Percentiles rank a stretch among this genome's conserved stretches.
Conservation (phyloP, 2,113 vertebrate species). For the Oenanthe oenanthe region DNA sequence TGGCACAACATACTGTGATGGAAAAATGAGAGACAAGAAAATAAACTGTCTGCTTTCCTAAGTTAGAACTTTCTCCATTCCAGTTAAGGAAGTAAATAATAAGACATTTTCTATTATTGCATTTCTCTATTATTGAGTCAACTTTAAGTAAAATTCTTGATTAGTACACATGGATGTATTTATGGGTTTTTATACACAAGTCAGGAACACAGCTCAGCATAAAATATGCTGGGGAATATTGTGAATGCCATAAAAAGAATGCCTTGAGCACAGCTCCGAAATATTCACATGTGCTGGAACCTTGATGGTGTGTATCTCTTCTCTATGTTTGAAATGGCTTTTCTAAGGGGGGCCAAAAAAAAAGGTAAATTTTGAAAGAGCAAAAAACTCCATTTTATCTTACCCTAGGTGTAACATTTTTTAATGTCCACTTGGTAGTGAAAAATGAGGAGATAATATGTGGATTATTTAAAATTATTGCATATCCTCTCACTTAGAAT, state of each 20-base stretch:
- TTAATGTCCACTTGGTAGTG: constrained; percentile 19
- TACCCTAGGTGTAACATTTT: constrained; percentile 27
- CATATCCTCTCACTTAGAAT: constrained; percentile 35
- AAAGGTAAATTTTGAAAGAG: constrained; percentile 16
- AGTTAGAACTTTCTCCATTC: not conserved
- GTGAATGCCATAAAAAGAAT: not conserved
- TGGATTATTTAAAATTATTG: constrained; percentile 64
- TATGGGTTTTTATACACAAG: not conserved
- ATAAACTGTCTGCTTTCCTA: not conserved
- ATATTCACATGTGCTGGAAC: not conserved
- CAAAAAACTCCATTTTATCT: constrained; percentile 31
- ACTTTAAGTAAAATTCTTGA: not conserved
- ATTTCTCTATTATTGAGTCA: not conserved
- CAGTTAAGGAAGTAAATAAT: not conserved
- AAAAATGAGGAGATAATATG: not conserved
- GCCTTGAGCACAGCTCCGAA: not conserved
- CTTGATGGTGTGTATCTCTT: constrained; percentile 19
- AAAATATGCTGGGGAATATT: not conserved
- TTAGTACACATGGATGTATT: not conserved
- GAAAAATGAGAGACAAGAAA: not conserved
- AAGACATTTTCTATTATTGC: not conserved
- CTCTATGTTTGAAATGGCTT: constrained; percentile 11
- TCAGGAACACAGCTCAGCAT: not conserved
- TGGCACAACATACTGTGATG: not conserved
- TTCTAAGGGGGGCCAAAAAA: not conserved